phyloP scores from a whole-genome alignment of 2,113 vertebrate species.

The Nothocercus julius region DNA sequence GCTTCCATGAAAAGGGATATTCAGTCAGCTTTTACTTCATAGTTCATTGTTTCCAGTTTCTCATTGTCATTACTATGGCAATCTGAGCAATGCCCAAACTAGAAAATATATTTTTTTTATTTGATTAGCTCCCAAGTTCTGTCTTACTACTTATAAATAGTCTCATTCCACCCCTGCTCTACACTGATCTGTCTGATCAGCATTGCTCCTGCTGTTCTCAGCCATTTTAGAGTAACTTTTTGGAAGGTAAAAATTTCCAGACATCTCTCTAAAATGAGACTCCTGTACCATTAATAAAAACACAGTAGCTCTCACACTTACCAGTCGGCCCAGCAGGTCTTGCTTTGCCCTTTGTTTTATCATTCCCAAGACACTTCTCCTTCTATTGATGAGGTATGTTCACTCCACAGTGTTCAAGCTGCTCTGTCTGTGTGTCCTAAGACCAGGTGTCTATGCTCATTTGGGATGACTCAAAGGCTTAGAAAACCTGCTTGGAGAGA shows the following conservation, averaged over 20 bases:
- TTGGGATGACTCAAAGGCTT: constrained; percentile 54
- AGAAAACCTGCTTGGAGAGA: constrained; percentile 2
- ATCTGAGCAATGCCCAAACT: not conserved
- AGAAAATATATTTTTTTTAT: constrained; percentile 45
- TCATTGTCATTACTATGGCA: not conserved
- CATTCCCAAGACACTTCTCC: not conserved
- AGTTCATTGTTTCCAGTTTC: constrained; percentile 54
- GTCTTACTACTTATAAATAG: constrained; percentile 53
- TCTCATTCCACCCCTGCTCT: not conserved
- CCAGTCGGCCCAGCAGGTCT: constrained; percentile 30
- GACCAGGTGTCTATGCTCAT: not conserved
- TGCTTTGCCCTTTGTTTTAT: constrained; percentile 67
- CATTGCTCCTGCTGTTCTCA: not conserved
- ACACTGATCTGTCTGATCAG: not conserved
- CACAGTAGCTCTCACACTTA: constrained; percentile 23
- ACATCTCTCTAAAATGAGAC: not conserved
- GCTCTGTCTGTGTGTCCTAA: not conserved
- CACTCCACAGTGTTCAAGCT: not conserved
- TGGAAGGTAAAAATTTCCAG: not conserved
- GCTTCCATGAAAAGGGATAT: not conserved
- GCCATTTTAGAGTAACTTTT: not conserved
- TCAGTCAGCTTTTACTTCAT: not conserved
- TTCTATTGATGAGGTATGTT: not conserved
- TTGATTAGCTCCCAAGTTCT: constrained; percentile 16
- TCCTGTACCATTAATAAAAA: not conserved